These are phyloP conservation scores for Labeo calbasu DNA, from an alignment of 2,797 vertebrate species.

Conservation along the genomic window DNA sequence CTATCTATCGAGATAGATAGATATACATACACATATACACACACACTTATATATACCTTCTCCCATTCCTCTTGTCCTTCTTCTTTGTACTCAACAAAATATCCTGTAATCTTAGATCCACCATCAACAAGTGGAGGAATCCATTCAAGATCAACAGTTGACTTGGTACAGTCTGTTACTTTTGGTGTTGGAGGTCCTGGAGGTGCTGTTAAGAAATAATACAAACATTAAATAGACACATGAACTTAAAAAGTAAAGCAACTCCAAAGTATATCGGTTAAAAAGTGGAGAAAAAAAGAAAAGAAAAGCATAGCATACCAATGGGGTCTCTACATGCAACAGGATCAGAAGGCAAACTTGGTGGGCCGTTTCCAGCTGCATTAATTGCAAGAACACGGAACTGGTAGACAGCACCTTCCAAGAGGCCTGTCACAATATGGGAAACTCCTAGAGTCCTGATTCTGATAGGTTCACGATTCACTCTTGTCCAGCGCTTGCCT, in stretches of 20 bases:
- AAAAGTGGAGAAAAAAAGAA: background rate
- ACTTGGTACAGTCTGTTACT: constrained; percentile 96
- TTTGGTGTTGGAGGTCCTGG: constrained; percentile 94
- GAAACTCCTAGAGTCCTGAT: constrained; percentile 91
- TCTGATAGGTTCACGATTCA: constrained; percentile 90
- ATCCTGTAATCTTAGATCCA: constrained; percentile 94
- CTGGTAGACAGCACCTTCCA: constrained; percentile 91
- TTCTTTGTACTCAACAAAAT: constrained; percentile 95
- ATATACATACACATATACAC: background rate
- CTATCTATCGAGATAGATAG: background rate
- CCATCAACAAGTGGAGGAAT: constrained; percentile 89
- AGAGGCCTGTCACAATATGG: constrained; percentile 87
- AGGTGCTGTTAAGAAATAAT: constrained; percentile 78
- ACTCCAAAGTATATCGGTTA: background rate
- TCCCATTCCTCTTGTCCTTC: constrained; percentile 88
- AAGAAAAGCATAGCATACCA: constrained; percentile 75
- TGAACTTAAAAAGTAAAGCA: background rate
- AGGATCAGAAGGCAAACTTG: constrained; percentile 93
- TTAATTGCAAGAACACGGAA: constrained; percentile 93
- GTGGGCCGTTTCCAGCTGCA: constrained; percentile 90
- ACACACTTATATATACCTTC: constrained; percentile 76
- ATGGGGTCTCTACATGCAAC: constrained; percentile 91
- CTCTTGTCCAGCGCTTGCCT: constrained; percentile 91
- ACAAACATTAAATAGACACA: background rate
- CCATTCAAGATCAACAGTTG: constrained; percentile 96